These are phyloP conservation scores for Echeneis naucrates DNA, from an alignment of 2,797 vertebrate genomes.

Conservation along the genomic window DNA sequence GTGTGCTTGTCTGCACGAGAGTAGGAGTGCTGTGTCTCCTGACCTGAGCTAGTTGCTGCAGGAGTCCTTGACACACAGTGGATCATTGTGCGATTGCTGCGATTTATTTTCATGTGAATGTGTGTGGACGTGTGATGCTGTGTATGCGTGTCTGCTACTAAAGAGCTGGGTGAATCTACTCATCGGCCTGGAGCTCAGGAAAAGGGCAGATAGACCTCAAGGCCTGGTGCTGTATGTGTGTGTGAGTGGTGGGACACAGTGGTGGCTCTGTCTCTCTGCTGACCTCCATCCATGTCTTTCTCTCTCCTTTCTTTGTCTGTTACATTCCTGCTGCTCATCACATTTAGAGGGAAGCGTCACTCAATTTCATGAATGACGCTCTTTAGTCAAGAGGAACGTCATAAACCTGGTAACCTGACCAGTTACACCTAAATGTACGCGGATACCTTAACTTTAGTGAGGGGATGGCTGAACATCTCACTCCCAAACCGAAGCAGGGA, in stretches of 20 bases:
- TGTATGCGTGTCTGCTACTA: neutral
- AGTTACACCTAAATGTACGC: neutral
- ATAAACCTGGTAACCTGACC: neutral
- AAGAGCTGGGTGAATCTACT: constrained; percentile 22
- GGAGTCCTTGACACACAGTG: constrained; percentile 41
- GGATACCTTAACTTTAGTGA: neutral
- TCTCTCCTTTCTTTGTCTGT: constrained; percentile 57
- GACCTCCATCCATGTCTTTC: constrained; percentile 39
- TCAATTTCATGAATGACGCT: constrained; percentile 1
- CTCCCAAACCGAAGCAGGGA: neutral
- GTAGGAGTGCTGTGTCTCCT: constrained; percentile 20
- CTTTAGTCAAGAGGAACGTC: neutral
- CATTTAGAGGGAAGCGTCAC: constrained; percentile 17
- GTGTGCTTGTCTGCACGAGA: constrained; percentile 1
- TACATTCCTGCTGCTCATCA: constrained; percentile 67
- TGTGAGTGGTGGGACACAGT: constrained; percentile 42
- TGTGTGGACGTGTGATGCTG: constrained; percentile 23
- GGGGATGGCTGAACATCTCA: neutral
- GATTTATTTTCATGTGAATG: constrained; percentile 11
- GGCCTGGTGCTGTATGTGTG: neutral
- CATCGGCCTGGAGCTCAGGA: too few species aligned
- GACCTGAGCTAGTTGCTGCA: constrained; percentile 35
- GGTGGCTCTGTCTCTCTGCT: constrained; percentile 44
- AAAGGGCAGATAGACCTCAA: constrained; percentile 36
- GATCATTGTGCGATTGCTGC: constrained; percentile 32